phyloP scores from a whole-genome alignment of 2,113 vertebrate genomes.

The Gila orcuttii region DNA sequence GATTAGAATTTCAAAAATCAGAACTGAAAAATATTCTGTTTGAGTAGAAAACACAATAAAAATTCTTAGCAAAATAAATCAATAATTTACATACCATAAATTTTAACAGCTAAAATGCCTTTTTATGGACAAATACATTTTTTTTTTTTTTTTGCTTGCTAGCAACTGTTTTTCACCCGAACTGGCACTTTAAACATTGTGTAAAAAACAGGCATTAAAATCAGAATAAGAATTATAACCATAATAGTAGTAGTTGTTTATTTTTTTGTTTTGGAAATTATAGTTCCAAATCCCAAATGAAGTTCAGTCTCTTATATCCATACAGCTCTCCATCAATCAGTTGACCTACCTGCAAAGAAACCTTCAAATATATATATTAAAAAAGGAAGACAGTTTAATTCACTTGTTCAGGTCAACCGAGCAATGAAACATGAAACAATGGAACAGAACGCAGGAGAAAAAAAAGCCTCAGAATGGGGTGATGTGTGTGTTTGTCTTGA shows the following conservation, averaged over 20 bases:
- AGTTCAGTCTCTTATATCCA: neutral
- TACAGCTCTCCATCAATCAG: neutral
- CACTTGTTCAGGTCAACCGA: neutral
- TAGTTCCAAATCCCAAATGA: neutral
- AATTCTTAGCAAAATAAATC: neutral
- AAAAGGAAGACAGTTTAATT: neutral
- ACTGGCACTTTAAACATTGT: neutral
- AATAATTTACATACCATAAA: too few relatives aligned
- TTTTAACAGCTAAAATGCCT: too few relatives aligned
- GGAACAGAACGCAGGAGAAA: neutral
- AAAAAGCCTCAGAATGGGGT: neutral
- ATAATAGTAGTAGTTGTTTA: neutral
- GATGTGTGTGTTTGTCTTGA: neutral
- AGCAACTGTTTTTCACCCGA: too few relatives aligned
- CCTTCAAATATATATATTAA: neutral
- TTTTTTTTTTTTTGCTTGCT: too few relatives aligned
- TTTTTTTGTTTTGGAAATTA: neutral
- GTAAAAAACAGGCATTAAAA: neutral
- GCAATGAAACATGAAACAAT: neutral
- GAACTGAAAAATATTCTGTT: neutral
- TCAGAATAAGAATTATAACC: neutral
- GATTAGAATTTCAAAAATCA: neutral
- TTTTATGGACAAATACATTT: too few relatives aligned
- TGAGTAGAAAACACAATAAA: neutral
- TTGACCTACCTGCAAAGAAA: neutral